phyloP scores from a whole-genome alignment of 2,888 invertebrate genomes.

The Cephus pygmeus region DNA sequence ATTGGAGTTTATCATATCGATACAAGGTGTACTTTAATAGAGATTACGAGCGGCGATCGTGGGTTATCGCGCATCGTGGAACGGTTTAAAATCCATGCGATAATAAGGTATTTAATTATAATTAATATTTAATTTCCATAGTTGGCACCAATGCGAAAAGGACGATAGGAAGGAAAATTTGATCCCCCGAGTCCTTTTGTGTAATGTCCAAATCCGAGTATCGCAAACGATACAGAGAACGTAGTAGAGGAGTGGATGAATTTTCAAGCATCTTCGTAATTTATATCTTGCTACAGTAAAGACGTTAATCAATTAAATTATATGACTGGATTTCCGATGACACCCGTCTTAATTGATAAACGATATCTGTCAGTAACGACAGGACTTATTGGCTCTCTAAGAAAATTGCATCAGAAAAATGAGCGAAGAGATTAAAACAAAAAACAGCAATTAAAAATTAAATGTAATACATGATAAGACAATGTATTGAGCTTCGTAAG shows the following conservation, averaged over 20 bases:
- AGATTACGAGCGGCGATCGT: neutral
- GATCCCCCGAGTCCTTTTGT: too few relatives aligned
- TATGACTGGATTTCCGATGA: neutral
- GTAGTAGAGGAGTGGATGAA: neutral
- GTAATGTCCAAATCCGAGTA: neutral
- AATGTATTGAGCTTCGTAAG: neutral
- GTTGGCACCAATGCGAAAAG: neutral
- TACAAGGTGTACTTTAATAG: neutral
- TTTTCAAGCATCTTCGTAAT: neutral
- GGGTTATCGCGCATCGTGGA: neutral
- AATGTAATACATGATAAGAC: neutral
- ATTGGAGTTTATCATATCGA: neutral
- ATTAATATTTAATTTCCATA: neutral
- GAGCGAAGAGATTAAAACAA: neutral
- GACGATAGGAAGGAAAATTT: too few relatives aligned
- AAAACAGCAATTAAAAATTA: neutral
- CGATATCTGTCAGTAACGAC: neutral
- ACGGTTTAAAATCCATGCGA: neutral
- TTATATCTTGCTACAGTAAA: too few relatives aligned
- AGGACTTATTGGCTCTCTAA: neutral
- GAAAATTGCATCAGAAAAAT: neutral
- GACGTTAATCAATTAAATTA: neutral
- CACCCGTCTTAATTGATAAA: neutral
- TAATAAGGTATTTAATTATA: neutral
- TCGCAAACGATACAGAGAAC: neutral